Base-by-base conservation (phyloP, 2,888 invertebrate genomes). In the Gandaritis pyraliata region DNA sequence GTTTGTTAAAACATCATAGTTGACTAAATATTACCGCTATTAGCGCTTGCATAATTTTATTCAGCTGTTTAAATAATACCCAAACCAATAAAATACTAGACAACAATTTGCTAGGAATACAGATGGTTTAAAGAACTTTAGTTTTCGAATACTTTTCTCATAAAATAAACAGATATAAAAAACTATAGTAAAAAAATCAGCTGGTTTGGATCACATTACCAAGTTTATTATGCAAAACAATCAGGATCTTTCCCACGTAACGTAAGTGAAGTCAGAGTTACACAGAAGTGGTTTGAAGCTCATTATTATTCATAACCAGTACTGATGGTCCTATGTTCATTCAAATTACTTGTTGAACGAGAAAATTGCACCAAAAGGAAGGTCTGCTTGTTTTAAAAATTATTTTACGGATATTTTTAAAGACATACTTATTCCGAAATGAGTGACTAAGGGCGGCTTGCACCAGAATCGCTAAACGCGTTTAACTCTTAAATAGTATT, bases 281-380 rank as follows among this genome's bases (percentile, higher is more conserved):
- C 39, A 18, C 18, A 58, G 30, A 55, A 56, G 46, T 48, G 58
- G 46, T 41, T 41, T 15, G 2, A 52, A 13, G 15, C 29, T 59
- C 51, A 62, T 67, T 67, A 52, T 53, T 48, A 68, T 63, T 68
- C 67, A 38, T 29, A 36, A 15, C 47, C 6, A 8, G 53, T 49
- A 16, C 49, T 10, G 16, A n/a, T 30, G 43, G 39, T 7, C 10
- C 46, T 12, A 36, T 39, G 38, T 45, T 15, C 54, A 43, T 61
- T 50, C 48, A 58, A 58, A 60, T 62, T 48, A 50, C 41, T 13
- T 49, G 55, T 30, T 52, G 1, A 48, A 33, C 50, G 33, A 33
- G 8, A 39, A 55, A 61, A 51, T 47, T 61, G 51, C 57, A 46
- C 54, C 13, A 33, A 15, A 10, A 16, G 15, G 38, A 52, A 53